These are phyloP conservation scores for Chrysodeixis includens DNA, from an alignment of 2,888 invertebrate species.

Conservation along the genomic window DNA sequence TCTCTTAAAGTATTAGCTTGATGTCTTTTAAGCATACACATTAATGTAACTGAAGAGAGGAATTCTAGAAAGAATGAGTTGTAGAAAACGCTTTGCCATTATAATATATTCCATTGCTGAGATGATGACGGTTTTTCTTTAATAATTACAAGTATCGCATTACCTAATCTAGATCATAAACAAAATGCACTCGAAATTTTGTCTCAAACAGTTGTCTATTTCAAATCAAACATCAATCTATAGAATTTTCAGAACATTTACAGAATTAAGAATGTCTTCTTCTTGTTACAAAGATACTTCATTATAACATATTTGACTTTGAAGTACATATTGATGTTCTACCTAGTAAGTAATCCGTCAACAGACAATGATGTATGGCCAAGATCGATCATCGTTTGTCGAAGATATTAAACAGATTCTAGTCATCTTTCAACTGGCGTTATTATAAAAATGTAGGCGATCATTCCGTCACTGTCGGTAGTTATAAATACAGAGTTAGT, in stretches of 20 bases:
- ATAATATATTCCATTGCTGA: no score
- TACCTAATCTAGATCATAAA: no score
- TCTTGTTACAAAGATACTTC: background rate
- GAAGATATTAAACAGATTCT: slow-evolving; percentile 7
- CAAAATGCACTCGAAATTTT: no score
- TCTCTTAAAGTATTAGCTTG: slow-evolving; percentile 21
- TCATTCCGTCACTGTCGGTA: background rate
- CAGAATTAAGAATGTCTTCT: background rate
- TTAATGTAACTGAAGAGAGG: background rate
- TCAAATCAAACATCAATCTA: no score
- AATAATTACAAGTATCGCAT: no score
- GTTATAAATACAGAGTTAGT: background rate
- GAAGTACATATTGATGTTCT: slow-evolving; percentile 3
- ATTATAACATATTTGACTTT: slow-evolving; percentile 1
- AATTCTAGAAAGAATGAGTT: no score
- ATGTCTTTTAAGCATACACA: slow-evolving; percentile 6
- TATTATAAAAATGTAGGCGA: background rate
- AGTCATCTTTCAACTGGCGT: background rate
- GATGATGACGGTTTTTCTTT: no score
- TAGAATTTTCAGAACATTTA: no score
- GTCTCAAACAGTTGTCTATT: no score
- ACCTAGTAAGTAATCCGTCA: slow-evolving; percentile 6
- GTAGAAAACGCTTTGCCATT: no score
- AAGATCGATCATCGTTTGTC: slow-evolving; percentile 16
- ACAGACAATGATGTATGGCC: slow-evolving; percentile 12